phyloP scores from a whole-genome alignment of 2,797 vertebrate genomes.

The Sebastes goodei region DNA sequence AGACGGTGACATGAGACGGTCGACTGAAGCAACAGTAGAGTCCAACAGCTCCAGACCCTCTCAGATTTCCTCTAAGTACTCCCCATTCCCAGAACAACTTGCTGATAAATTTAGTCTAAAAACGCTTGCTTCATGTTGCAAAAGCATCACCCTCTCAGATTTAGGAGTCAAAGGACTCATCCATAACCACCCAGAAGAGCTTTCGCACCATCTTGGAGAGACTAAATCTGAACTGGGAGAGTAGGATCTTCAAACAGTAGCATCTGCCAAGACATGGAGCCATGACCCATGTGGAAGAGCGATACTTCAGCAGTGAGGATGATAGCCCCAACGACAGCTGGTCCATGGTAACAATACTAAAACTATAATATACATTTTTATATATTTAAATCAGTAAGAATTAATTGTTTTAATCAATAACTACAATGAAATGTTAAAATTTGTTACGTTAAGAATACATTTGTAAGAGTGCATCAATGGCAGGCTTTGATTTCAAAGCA shows the following conservation, averaged over 20 bases:
- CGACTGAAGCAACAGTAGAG: constrained; percentile 11
- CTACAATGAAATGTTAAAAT: background rate
- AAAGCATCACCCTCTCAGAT: constrained; percentile 15
- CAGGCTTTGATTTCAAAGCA: background rate
- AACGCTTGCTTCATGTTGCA: constrained; percentile 16
- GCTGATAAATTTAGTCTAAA: constrained; percentile 70
- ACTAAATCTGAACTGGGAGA: background rate
- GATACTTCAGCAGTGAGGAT: constrained; percentile 13
- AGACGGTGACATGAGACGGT: background rate
- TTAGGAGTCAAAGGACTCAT: constrained; percentile 1
- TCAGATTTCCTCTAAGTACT: constrained; percentile 73
- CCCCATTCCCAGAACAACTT: constrained; percentile 64
- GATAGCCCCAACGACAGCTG: constrained; percentile 66
- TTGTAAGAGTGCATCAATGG: background rate
- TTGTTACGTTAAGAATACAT: background rate
- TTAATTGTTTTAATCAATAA: background rate
- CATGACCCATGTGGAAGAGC: constrained; percentile 19
- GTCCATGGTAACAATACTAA: constrained; percentile 78
- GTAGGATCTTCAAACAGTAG: background rate
- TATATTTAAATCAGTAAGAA: background rate
- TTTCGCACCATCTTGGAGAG: background rate
- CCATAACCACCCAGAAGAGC: background rate
- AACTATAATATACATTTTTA: background rate
- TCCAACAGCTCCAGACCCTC: constrained; percentile 32
- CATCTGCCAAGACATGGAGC: constrained; percentile 7